Percentiles rank a stretch among this genome's conserved stretches.
These are phyloP conservation scores for Diploptera punctata DNA, from an alignment of 2,888 invertebrate species.

Conservation along the genomic window DNA sequence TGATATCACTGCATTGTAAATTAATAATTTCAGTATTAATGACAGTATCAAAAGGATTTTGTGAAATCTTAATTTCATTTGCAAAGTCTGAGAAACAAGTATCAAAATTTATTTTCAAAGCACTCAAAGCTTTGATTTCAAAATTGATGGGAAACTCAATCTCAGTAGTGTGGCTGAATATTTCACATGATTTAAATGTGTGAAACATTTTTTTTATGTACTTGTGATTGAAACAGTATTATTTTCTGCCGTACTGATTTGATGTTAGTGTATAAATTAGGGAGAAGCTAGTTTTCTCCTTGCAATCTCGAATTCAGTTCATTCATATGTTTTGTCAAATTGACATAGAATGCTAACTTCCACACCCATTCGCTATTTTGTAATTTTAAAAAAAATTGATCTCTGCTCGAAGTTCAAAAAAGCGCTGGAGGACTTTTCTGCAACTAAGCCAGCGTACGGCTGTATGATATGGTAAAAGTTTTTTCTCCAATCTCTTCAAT, in stretches of 20 bases:
- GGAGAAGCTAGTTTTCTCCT: constrained; percentile 45
- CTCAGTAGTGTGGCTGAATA: too few species aligned
- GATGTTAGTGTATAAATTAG: constrained; percentile 46
- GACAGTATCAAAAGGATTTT: constrained; percentile 4
- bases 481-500: constrained; percentile 47
- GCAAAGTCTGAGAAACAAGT: background rate
- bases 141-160: too few species aligned
- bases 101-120: too few species aligned
- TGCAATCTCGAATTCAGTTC: too few species aligned
- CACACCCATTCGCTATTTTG: constrained; percentile 46
- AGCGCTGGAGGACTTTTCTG: constrained; percentile 43
- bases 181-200: too few species aligned
- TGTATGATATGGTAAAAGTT: constrained; percentile 44
- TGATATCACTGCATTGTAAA: constrained; percentile 33
- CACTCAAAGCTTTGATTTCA: too few species aligned
- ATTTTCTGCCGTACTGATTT: constrained; percentile 43
- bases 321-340: constrained; percentile 45
- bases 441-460: constrained; percentile 44
- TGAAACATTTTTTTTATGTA: constrained; percentile 43
- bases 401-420: constrained; percentile 44
- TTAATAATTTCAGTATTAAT: background rate
- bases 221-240: too few species aligned
- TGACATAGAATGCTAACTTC: constrained; percentile 46
- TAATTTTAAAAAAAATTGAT: too few species aligned
- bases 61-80: background rate